Evolutionary conservation across 1,140 invertebrate genomes (phyloP), one percentile per base, ranked within the genome.

Genomic region (Drosophila tropicalis): DNA sequence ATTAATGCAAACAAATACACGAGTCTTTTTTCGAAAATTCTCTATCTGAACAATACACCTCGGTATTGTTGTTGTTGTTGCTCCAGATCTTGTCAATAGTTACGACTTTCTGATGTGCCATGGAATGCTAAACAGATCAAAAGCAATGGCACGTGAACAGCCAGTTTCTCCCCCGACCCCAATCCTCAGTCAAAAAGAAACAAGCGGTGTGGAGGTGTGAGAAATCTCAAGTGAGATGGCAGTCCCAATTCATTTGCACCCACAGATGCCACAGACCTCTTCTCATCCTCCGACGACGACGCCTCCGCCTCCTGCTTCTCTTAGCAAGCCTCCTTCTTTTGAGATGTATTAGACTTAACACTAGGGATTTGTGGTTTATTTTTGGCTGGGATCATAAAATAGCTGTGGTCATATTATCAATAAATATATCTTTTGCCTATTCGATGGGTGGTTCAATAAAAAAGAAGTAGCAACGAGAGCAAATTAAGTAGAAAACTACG

Each of bases 1-100:
- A 86, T 86, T 76, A 89, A 86, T 86, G 84, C 83, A 86, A 86
- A 86, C 83, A 86, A 86, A 86, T 87, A 83, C 82, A 76, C 29
- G 65, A 76, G 47, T 72, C 69, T 62, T 57, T 47, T 13, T 39
- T 6, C 29, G 29, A 44, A 40, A 29, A 51, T 51, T 17, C 9
- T 51, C 39, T 5, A 9, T 47, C 34, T 62, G 40, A 29, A 29
- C 17, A 19, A 39, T 34, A 29, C 29, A 29, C 29, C 29, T 29
- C 29, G 10, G 22, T 17, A 5, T 41, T 40, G 39, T 3, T 56
- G 29, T 67, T 44, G 63, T 29, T 58, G 63, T 34, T 71, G 76
- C 77, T 68, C 71, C 60, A 70, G 81, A 80, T 85, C 81, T 79
- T 83, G 72, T 79, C 79, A 71, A 79, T 87, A 87, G 79, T 87